A percentile compares a stretch with the other conserved stretches of the same genome.
Conservation (phyloP, 64 coral and sea anemone genomes). For the Montipora efflorescens region DNA sequence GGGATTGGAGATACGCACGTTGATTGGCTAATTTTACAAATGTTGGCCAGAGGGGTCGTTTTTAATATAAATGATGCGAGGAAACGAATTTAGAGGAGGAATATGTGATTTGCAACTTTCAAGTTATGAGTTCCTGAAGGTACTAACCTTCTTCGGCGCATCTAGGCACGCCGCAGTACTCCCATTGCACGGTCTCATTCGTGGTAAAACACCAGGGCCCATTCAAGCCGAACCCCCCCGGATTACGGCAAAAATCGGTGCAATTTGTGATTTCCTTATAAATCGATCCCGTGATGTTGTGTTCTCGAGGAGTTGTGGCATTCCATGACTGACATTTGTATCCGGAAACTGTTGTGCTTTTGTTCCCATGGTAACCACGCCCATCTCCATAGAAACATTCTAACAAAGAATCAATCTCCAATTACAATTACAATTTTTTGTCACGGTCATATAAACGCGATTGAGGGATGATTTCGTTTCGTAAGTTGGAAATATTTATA, state of each 20-base stretch:
- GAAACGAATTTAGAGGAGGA: neutral
- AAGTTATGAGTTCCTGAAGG: neutral
- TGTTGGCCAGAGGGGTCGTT: too few relatives aligned
- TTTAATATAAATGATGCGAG: too few relatives aligned
- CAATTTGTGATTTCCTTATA: neutral
- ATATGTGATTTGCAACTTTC: neutral
- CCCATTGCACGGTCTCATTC: slow-evolving; percentile 36
- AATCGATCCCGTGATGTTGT: neutral
- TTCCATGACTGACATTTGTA: slow-evolving; percentile 59
- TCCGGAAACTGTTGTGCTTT: slow-evolving; percentile 31
- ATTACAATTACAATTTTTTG: too few relatives aligned
- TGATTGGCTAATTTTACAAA: too few relatives aligned
- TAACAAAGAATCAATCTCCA: neutral
- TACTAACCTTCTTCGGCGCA: slow-evolving; percentile 49
- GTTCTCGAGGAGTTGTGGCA: slow-evolving; percentile 6
- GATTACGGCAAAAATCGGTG: slow-evolving; percentile 59
- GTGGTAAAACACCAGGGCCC: slow-evolving; percentile 58
- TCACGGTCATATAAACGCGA: too few relatives aligned
- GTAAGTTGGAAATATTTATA: too few relatives aligned
- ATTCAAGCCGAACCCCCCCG: neutral
- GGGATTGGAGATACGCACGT: too few relatives aligned
- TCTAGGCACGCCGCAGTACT: slow-evolving; percentile 58
- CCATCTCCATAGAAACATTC: slow-evolving; percentile 70
- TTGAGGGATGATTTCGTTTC: too few relatives aligned
- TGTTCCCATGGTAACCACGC: slow-evolving; percentile 55